A percentile compares a stretch with the other conserved stretches of the same genome.
Evolutionary conservation across 2,113 vertebrate species (phyloP).

Genomic region (Benitochromis conjunctus): DNA sequence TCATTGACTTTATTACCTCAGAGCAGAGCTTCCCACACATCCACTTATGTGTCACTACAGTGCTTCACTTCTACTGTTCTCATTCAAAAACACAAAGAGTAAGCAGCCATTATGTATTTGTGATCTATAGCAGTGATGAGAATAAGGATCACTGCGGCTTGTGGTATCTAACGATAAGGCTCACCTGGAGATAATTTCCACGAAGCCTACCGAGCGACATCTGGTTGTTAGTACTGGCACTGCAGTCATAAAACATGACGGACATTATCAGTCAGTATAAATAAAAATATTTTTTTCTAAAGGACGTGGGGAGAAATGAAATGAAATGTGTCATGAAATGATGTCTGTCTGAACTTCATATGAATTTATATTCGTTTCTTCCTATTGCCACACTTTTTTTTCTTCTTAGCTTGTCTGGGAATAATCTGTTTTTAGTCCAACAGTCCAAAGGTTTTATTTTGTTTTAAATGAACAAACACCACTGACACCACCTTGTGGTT

Average conservation of each 20-base stretch:
- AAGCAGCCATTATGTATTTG: background rate
- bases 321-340: background rate
- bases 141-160: background rate
- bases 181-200: background rate
- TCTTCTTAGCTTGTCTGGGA: background rate
- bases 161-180: background rate
- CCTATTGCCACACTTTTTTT: background rate
- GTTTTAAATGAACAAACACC: background rate
- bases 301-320: background rate
- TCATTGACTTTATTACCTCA: background rate
- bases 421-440: background rate
- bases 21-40: background rate
- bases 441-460: background rate
- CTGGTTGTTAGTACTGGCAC: conserved; percentile 22
- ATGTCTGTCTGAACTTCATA: background rate
- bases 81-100: background rate
- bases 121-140: background rate
- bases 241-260: background rate
- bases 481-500: background rate
- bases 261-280: background rate
- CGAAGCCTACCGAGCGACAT: conserved; percentile 20
- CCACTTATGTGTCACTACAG: background rate
- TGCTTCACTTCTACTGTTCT: background rate
- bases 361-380: background rate
- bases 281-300: background rate